These are phyloP conservation scores for Pogonocherus hispidulus DNA, from an alignment of 2,888 invertebrate species.

Conservation along the genomic window DNA sequence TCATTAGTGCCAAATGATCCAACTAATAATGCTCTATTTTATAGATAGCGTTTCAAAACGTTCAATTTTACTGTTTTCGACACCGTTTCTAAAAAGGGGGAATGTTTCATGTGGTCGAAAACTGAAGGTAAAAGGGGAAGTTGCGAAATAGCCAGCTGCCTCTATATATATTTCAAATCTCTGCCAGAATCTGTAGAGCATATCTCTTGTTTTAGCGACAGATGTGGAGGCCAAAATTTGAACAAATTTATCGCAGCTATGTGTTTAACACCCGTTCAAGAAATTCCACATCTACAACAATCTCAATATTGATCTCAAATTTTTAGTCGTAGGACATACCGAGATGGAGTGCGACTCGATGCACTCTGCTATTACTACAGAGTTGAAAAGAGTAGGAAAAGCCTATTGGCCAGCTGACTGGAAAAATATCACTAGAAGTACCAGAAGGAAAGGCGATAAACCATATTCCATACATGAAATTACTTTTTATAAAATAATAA, in stretches of 20 bases:
- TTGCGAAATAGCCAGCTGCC: constrained; percentile 48
- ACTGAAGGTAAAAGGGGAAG: constrained; percentile 47
- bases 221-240: constrained; percentile 54
- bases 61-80: constrained; percentile 45
- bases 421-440: too few relatives aligned
- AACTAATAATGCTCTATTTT: constrained; percentile 47
- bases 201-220: constrained; percentile 51
- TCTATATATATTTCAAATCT: constrained; percentile 46
- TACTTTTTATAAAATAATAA: too few relatives aligned
- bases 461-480: too few relatives aligned
- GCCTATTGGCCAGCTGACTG: too few relatives aligned
- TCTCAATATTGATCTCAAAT: constrained; percentile 50
- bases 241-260: constrained; percentile 44
- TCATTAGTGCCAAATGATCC: constrained; percentile 41
- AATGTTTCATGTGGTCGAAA: constrained; percentile 48
- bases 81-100: constrained; percentile 24
- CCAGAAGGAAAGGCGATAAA: too few relatives aligned
- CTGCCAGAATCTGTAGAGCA: constrained; percentile 32
- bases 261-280: constrained; percentile 49
- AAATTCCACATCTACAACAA: constrained; percentile 44
- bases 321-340: constrained; percentile 37
- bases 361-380: too few relatives aligned
- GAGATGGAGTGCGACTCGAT: constrained; percentile 45
- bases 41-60: constrained; percentile 36
- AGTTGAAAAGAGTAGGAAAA: too few relatives aligned